Percentiles rank a stretch among this genome's conserved stretches.
Evolutionary conservation across 64 coral and sea anemone genomes (phyloP).

Genomic region (Montipora sp.): DNA sequence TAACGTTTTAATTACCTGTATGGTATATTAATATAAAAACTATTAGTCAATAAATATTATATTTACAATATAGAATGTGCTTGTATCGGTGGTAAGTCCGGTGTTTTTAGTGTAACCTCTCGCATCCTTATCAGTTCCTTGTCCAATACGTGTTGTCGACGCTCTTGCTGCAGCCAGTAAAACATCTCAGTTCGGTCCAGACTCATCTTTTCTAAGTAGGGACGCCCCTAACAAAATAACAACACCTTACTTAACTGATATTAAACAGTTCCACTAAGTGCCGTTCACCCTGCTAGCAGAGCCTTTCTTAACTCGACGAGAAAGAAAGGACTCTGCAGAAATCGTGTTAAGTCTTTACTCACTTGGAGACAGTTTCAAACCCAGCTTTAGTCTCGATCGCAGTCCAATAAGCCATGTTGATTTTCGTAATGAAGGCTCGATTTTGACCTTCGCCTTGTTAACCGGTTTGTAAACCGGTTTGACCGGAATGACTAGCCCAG

Average conservation of each 20-base stretch:
- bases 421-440: too few species aligned
- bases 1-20: neutral
- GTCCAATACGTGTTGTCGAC: slow-evolving; percentile 79
- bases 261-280: neutral
- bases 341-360: too few species aligned
- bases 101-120: slow-evolving; percentile 55
- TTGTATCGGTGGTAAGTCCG: slow-evolving; percentile 59
- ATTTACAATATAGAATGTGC: slow-evolving; percentile 67
- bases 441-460: too few species aligned
- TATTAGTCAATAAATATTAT: slow-evolving; percentile 9
- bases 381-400: too few species aligned
- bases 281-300: too few species aligned
- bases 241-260: neutral
- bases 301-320: too few species aligned
- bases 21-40: slow-evolving; percentile 33
- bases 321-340: too few species aligned
- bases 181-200: slow-evolving; percentile 97
- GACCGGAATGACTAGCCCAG: too few species aligned
- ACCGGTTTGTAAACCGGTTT: too few species aligned
- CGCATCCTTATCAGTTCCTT: slow-evolving; percentile 69
- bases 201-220: slow-evolving; percentile 88
- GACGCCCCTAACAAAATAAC: slow-evolving; percentile 68
- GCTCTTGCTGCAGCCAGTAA: slow-evolving; percentile 98
- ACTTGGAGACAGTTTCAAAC: too few species aligned
- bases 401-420: too few species aligned